Evolutionary conservation across 2,888 invertebrate species (phyloP), one percentile per base, ranked within the genome.

Genomic region (Cephalotes varians): DNA sequence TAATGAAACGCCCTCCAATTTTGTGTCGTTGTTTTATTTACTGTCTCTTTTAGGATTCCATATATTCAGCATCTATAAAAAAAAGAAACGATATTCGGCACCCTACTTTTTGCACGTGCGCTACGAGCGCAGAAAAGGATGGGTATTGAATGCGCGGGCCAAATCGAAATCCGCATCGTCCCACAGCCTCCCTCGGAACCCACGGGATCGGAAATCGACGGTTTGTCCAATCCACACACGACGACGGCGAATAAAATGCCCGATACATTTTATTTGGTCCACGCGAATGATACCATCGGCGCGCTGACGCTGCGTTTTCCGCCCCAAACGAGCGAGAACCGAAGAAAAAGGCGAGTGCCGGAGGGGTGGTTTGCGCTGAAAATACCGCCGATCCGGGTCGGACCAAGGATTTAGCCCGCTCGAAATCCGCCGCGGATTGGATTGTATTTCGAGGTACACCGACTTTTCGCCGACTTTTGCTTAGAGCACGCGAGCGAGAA

Each of bases 191-290:
- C 47, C 47, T 44, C 37, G n/a, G 25, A 60, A 51, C 18, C 60
- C 49, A 18, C 37, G 34, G 74, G 73, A 79, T 79, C 77, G 77
- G 56, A 62, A 81, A 81, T 62, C 76, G 77, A 60, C 80, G 44
- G 40, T 28, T 28, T n/a, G 76, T 69, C 71, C 31, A 34, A 69
- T 69, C 71, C 18, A 31, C 54, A 93, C 92, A 86, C 88, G 90
- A 86, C 80, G 77, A 82, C 80, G 82, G 87, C 90, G 40, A 90
- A 87, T 90, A 91, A 93, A 93, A 93, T 92, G 91, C 87, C 90
- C 93, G 91, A 92, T 93, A 93, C 93, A 93, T 91, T 93, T 93
- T 93, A 94, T 93, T 93, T 91, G 90, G 87, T 88, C 92, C 83
- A 87, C 80, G 87, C 89, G 90, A 92, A 92, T 89, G 81, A 89